Percentiles rank a stretch among this genome's conserved stretches.
These are phyloP conservation scores for Caenorhabditis sinica DNA, from an alignment of 2,888 invertebrate species.

Conservation along the genomic window DNA sequence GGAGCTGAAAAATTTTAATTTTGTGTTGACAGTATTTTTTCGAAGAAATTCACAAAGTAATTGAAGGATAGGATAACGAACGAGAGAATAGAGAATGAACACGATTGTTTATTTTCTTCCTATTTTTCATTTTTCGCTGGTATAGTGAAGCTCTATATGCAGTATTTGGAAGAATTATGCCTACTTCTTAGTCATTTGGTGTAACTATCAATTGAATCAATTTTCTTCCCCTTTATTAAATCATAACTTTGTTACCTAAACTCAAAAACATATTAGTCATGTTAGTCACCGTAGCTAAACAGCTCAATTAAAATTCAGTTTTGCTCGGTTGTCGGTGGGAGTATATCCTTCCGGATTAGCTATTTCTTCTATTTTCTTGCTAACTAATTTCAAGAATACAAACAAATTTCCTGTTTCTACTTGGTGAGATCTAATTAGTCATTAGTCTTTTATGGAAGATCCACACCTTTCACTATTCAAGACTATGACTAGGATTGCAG, in stretches of 20 bases:
- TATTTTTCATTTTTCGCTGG: neutral
- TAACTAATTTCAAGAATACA: conserved; percentile 13
- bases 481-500: conserved; percentile 53
- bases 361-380: conserved; percentile 21
- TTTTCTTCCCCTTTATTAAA: conserved; percentile 9
- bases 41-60: neutral
- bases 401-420: conserved; percentile 15
- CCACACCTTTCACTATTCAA: neutral
- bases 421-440: conserved; percentile 32
- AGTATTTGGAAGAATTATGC: neutral
- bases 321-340: neutral
- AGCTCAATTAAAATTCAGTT: conserved; percentile 27
- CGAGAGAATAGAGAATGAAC: neutral
- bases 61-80: neutral
- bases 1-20: neutral
- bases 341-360: conserved; percentile 13
- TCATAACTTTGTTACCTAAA: neutral
- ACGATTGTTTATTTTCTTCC: conserved; percentile 21
- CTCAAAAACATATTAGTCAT: conserved; percentile 7
- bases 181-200: neutral
- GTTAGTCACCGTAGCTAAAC: conserved; percentile 5
- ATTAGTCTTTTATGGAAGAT: neutral
- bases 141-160: conserved; percentile 30
- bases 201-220: conserved; percentile 20
- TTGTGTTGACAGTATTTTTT: conserved; percentile 1